Conservation (phyloP, 1,140 invertebrate genomes). For the Drosophila simulans region DNA sequence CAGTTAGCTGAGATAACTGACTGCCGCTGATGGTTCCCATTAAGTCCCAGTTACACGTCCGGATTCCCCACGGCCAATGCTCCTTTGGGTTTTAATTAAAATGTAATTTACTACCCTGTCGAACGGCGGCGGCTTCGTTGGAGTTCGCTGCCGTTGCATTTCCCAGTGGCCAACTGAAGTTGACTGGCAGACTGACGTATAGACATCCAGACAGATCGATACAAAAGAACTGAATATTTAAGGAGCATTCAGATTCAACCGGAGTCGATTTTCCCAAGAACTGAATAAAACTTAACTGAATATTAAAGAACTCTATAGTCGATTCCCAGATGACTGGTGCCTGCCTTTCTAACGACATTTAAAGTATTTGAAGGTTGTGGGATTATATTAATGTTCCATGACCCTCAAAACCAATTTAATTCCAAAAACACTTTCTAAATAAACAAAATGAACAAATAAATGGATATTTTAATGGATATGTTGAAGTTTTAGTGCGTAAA, state of each 20-base stretch:
- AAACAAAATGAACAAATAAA: no score
- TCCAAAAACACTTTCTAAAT: no score
- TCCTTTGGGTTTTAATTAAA: conserved; percentile 72
- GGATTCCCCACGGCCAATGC: conserved; percentile 29
- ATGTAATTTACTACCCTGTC: conserved; percentile 72
- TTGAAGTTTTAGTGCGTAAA: no score
- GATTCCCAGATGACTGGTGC: no score
- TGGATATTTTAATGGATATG: no score
- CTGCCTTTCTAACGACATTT: no score
- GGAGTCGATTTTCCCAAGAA: no score
- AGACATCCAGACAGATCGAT: conserved; percentile 23
- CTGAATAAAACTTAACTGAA: not conserved
- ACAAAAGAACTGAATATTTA: not conserved
- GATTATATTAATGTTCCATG: no score
- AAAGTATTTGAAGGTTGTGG: no score
- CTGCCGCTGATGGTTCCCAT: conserved; percentile 67
- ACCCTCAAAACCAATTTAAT: no score
- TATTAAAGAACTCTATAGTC: no score
- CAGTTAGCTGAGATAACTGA: conserved; percentile 17
- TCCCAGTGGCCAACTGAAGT: conserved; percentile 30
- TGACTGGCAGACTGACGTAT: conserved; percentile 39
- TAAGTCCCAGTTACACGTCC: conserved; percentile 35
- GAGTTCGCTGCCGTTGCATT: conserved; percentile 37
- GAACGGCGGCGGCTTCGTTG: conserved; percentile 15
- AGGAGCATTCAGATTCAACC: not conserved